Evolutionary conservation across 2,113 vertebrate species (phyloP), one percentile per base, ranked within the genome.

Genomic region (Tichodroma muraria): DNA sequence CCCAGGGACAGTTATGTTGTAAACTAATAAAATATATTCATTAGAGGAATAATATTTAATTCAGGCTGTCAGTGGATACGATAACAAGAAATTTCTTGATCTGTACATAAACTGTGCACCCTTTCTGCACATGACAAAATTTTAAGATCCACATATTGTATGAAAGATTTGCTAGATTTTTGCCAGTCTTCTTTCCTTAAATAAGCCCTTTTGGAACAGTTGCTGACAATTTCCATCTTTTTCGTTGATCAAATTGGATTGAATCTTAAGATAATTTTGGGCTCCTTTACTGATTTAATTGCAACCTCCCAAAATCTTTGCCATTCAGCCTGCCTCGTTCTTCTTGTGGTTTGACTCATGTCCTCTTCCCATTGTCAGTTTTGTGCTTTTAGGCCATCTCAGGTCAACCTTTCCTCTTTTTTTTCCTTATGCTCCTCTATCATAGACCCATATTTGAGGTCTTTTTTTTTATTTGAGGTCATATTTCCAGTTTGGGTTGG

Each of bases 381-480:
- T 86, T 80, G 21, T 56, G 12, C 13, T 1, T 77, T 85, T 56
- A 35, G 33, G 31, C 38, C 10, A 45, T 19, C 13, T 14, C 44
- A 10, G 3, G 1, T 40, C 20, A 66, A 24, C 2, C 0, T 76
- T 80, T 40, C 4, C 4, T 2, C 13, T 54, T 33, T 38, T 42
- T 57, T 66, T 47, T 23, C 13, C 20, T 76, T 49, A 50, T 13
- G 4, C 3, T 45, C 6, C 8, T 88, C 24, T 15, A 33, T 80
- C 53, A 85, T 4, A 52, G 6, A 59, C 17, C 8, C 33, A 30
- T 2, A n/a, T n/a, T n/a, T n/a, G n/a, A n/a, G n/a, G n/a, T n/a
- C n/a, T n/a, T n/a, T n/a, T n/a, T n/a, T n/a, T n/a, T n/a, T n/a
- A n/a, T n/a, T n/a, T n/a, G n/a, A n/a, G n/a, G n/a, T n/a, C n/a